Conservation (phyloP, 2,888 invertebrate species). For the Clusia tigrina region DNA sequence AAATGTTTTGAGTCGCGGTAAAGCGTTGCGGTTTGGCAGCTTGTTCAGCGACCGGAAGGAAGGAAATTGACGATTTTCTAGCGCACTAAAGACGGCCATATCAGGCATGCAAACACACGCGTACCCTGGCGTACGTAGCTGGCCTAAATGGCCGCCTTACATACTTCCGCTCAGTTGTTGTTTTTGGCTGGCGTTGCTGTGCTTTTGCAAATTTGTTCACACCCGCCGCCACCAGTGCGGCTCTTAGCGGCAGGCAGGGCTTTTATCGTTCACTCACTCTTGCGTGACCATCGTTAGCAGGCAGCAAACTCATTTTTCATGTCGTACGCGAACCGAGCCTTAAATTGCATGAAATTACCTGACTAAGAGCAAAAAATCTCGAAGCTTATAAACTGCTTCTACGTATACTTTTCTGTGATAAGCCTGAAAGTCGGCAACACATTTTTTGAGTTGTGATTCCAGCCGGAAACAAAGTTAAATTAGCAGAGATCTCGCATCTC, state of each 20-base stretch:
- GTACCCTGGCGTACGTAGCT: neutral
- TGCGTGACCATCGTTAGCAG: neutral
- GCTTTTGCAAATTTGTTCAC: too few relatives aligned
- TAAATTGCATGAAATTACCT: neutral
- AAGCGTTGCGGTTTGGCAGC: too few relatives aligned
- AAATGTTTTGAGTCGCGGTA: neutral
- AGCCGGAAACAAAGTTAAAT: too few relatives aligned
- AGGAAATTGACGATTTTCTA: neutral
- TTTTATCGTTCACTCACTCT: too few relatives aligned
- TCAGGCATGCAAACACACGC: neutral
- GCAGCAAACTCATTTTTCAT: neutral
- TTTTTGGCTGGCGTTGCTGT: neutral
- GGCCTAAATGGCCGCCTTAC: neutral
- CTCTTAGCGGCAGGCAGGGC: too few relatives aligned
- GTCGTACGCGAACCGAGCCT: neutral
- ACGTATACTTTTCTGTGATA: too few relatives aligned
- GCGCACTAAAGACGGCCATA: neutral
- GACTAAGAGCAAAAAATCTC: neutral
- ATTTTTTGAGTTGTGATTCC: too few relatives aligned
- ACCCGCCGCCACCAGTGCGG: too few relatives aligned
- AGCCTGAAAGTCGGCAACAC: too few relatives aligned
- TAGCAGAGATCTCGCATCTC: too few relatives aligned
- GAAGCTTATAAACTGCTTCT: too few relatives aligned
- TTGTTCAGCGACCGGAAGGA: neutral
- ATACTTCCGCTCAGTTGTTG: neutral